Evolutionary conservation across 2,797 vertebrate species (phyloP).

Genomic region (Myotis myotis): DNA sequence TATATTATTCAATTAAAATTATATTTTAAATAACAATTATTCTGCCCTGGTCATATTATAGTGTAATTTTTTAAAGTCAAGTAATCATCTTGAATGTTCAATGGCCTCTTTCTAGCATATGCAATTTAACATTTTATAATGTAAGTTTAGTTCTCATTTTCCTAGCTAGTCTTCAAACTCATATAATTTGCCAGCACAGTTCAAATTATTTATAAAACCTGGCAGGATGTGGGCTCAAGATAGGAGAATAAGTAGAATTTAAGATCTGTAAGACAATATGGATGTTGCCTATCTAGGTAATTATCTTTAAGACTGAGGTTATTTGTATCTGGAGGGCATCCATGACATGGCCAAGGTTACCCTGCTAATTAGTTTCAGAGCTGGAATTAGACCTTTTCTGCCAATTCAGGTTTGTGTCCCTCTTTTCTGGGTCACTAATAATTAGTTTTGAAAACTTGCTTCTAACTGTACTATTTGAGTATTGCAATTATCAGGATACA

Average conservation of each 20-base stretch:
- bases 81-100: constrained; percentile 40
- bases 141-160: neutral
- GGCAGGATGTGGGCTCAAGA: neutral
- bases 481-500: constrained; percentile 3
- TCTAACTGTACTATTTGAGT: neutral
- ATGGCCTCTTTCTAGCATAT: neutral
- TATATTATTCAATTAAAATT: neutral
- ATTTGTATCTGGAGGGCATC: constrained; percentile 28
- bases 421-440: constrained; percentile 30
- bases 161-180: neutral
- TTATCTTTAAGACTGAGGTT: constrained; percentile 10
- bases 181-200: neutral
- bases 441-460: neutral
- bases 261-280: neutral
- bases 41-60: neutral
- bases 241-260: constrained; percentile 39
- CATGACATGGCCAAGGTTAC: neutral
- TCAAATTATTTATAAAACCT: constrained; percentile 28
- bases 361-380: constrained; percentile 33
- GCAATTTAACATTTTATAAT: constrained; percentile 19
- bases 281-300: neutral
- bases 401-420: constrained; percentile 19
- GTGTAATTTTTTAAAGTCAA: constrained; percentile 27
- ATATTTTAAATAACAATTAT: constrained; percentile 16
- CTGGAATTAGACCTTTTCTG: neutral